Conservation (phyloP, 1,140 invertebrate species). For the Lordiphosa collinella region DNA sequence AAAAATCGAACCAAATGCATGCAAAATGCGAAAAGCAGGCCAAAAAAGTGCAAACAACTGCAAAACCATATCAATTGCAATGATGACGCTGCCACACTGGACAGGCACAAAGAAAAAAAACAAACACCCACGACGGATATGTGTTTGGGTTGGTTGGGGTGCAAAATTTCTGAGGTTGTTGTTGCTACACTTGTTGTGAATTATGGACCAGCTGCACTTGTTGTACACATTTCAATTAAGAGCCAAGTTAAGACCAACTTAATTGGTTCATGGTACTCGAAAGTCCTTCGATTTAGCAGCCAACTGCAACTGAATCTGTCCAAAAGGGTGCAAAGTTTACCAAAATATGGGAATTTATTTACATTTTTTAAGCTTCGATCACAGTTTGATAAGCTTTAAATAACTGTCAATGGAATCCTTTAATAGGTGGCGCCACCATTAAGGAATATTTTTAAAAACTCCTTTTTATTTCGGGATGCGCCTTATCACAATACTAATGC, state of each 20-base stretch:
- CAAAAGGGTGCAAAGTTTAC: no score
- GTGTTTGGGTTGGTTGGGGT: neutral
- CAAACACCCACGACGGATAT: neutral
- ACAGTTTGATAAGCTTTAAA: no score
- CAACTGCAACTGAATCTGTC: neutral
- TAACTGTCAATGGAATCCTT: no score
- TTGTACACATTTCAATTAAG: constrained; percentile 59
- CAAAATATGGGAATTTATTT: no score
- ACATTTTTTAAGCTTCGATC: no score
- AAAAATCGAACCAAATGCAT: constrained; percentile 58
- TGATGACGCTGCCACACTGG: constrained; percentile 49
- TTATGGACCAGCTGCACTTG: neutral
- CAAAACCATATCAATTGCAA: constrained; percentile 67
- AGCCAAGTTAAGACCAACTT: constrained; percentile 30
- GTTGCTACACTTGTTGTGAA: constrained; percentile 5
- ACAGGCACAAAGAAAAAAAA: constrained; percentile 4
- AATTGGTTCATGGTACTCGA: neutral
- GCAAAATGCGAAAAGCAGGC: constrained; percentile 9
- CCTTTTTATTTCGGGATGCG: no score
- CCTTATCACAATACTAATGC: no score
- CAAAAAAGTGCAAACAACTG: constrained; percentile 55
- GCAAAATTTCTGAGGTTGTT: neutral
- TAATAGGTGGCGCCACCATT: no score
- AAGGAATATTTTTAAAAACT: no score
- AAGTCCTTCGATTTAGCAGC: neutral